Evolutionary conservation across 1,140 invertebrate genomes (phyloP).

Genomic region (Neuroterus valhalla): DNA sequence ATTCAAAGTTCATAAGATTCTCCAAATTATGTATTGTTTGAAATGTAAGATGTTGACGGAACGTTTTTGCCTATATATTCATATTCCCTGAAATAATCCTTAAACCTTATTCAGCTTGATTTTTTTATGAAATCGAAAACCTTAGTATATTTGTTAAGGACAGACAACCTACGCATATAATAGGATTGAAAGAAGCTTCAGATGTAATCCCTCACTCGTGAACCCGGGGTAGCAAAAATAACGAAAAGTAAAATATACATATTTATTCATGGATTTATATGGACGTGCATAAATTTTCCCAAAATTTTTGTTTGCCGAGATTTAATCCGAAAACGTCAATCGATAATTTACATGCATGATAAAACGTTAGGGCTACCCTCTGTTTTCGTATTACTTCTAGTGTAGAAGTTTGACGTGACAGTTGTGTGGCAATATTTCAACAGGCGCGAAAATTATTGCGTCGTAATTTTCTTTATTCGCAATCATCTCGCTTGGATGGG

Average conservation of each 20-base stretch:
- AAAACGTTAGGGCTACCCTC: not conserved
- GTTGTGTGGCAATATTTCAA: not conserved
- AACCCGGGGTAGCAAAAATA: not conserved
- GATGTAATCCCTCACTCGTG: too few relatives aligned
- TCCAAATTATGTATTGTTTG: too few relatives aligned
- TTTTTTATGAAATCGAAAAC: too few relatives aligned
- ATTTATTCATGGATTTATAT: conserved; percentile 6
- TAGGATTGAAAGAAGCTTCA: too few relatives aligned
- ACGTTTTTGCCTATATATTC: too few relatives aligned
- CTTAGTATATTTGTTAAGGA: too few relatives aligned
- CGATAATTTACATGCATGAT: conserved; percentile 7
- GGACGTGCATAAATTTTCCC: not conserved
- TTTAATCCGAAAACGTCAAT: conserved; percentile 16
- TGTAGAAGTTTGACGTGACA: not conserved
- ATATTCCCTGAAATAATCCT: too few relatives aligned
- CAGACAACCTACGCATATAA: too few relatives aligned
- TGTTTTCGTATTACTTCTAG: not conserved
- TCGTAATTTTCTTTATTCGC: not conserved
- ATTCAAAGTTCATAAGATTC: too few relatives aligned
- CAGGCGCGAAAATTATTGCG: not conserved
- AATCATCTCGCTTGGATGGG: not conserved
- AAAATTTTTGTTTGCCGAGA: not conserved
- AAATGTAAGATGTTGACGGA: too few relatives aligned
- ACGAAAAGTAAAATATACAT: conserved; percentile 11
- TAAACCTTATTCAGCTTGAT: too few relatives aligned